Evolutionary conservation across 2,113 vertebrate genomes (phyloP), one percentile per base, ranked within the genome.

Genomic region (Neogobius melanostomus): DNA sequence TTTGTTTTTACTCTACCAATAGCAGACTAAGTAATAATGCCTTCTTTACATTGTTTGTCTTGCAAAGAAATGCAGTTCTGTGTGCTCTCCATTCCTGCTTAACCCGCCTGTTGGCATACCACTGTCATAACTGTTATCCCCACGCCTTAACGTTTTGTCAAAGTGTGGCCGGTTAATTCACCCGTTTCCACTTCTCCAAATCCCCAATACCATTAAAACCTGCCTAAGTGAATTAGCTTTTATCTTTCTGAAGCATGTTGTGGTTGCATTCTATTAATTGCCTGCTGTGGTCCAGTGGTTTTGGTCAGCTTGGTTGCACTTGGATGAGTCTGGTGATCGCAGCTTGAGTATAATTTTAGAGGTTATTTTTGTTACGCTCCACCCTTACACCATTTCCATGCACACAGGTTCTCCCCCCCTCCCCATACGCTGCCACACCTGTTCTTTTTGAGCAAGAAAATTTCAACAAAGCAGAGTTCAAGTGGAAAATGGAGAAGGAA

Each of bases 61-160:
- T 4, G 71, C 47, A 46, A 66, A 73, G 51, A 72, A 79, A 76
- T 36, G 64, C 69, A 69, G 45, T 60, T 4, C 49, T 66, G 59
- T 45, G 59, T 10, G 59, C 53, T 6, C 8, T 17, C 66, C 48
- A 0, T 64, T 76, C 80, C 64, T 72, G 85, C 75, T 77, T 44
- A 86, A 81, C 88, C 82, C 71, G 85, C 79, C 83, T n/a, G 81
- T 64, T 76, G 57, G 42, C 85, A 74, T 87, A 76, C 82, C 77
- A 52, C 45, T 52, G 44, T 36, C 7, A 17, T 56, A 8, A 28
- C 21, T 3, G 42, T 59, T 54, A 74, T 73, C 17, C 17, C 28
- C 47, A 53, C 53, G 49, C 60, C 21, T 66, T 57, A 62, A 1
- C 2, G 16, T 44, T 10, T 50, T 4, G 43, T 51, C 17, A 60